Conservation (phyloP, 2,797 vertebrate genomes). For the Etheostoma nigrum region DNA sequence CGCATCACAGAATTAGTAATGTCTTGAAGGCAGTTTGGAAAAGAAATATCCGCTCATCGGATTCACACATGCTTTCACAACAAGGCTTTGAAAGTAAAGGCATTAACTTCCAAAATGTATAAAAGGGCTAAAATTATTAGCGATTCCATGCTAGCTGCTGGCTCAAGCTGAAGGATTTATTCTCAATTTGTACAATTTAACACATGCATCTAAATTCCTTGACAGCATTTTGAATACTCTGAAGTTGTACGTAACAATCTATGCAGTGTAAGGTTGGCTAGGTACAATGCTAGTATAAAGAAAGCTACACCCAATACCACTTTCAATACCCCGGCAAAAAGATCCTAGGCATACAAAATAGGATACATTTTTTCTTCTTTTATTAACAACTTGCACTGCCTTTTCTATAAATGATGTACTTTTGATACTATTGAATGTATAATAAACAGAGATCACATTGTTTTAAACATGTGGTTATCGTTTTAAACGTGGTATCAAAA, state of each 20-base stretch:
- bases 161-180: background rate
- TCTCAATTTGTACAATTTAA: background rate
- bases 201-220: background rate
- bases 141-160: constrained; percentile 8
- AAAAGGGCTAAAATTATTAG: constrained; percentile 34
- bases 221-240: background rate
- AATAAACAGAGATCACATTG: no score
- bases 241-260: background rate
- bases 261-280: background rate
- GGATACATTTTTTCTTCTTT: no score
- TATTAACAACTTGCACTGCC: no score
- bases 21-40: constrained; percentile 76
- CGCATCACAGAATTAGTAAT: constrained; percentile 74
- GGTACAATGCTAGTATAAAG: no score
- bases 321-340: no score
- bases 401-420: no score
- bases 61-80: constrained; percentile 68
- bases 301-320: no score
- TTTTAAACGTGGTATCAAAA: no score
- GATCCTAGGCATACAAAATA: no score
- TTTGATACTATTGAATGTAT: no score
- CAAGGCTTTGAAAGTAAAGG: constrained; percentile 36
- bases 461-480: no score
- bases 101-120: constrained; percentile 47
- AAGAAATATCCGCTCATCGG: constrained; percentile 76